Evolutionary conservation across 2,797 vertebrate genomes (phyloP), one percentile per base, ranked within the genome.

Genomic region (Avahi laniger): DNA sequence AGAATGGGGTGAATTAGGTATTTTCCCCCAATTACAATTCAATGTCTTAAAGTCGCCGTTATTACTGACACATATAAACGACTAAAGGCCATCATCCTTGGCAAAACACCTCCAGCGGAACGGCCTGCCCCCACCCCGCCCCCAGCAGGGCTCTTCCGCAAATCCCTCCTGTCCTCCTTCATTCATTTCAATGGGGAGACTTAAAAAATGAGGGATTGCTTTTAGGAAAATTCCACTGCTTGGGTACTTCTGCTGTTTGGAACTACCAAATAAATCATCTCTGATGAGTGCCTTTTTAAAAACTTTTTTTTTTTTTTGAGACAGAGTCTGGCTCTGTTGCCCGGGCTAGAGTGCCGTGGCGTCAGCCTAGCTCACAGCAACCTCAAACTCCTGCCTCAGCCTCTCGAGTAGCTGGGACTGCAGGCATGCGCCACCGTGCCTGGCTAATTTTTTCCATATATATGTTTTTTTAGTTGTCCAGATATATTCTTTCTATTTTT

Each of bases 81-180:
- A 24, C 41, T 63, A 38, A 81, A 73, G 54, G 46, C 70, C 26
- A 0, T 38, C 22, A 0, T n/a, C 28, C 0, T 13, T 43, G 52
- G 26, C n/a, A 7, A 33, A n/a, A 18, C 38, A 20, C 13, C 57
- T 43, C 7, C 48, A 38, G 18, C 28, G 67, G 18, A 54, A 26
- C 10, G 35, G 43, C 54, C 30, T 2, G 10, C 5, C 3, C n/a
- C 14, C 15, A 2, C 30, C 38, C 2, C 0, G 0, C 7, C 12
- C 10, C 26, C 24, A 7, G 15, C 61, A 69, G 67, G 30, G 61
- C 41, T 38, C 87, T 35, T 7, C 28, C 5, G 35, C 9, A 20
- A 28, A 41, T 41, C 91, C 83, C 7, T 54, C 43, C 24, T 3
- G 13, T 65, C 11, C 9, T 13, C 52, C 54, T 48, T 48, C n/a